These are phyloP conservation scores for Ectemnius cavifrons DNA, from an alignment of 2,888 invertebrate species.

Conservation along the genomic window DNA sequence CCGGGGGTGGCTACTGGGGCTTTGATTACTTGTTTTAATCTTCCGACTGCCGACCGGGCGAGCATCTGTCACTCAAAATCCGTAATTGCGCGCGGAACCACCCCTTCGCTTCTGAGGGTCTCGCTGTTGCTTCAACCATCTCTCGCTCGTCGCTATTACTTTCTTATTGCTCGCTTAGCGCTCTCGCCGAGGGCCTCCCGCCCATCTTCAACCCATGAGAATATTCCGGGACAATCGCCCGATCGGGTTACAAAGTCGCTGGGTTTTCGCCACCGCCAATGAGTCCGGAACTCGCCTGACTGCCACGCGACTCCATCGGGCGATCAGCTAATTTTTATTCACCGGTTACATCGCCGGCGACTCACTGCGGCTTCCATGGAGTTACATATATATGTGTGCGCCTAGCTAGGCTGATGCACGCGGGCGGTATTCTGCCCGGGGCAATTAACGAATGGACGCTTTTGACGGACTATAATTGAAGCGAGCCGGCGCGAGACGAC, in stretches of 20 bases:
- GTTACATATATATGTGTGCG: neutral
- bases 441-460: conserved; percentile 8
- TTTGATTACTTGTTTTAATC: conserved; percentile 79
- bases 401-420: neutral
- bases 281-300: conserved; percentile 12
- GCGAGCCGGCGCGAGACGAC: neutral
- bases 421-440: neutral
- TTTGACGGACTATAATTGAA: conserved; percentile 1
- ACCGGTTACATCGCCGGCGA: too few relatives aligned
- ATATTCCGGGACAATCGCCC: conserved; percentile 33
- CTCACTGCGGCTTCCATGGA: neutral
- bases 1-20: conserved; percentile 71
- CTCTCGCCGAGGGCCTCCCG: conserved; percentile 38
- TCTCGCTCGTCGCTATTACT: conserved; percentile 60
- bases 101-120: conserved; percentile 53
- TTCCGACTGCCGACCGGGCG: conserved; percentile 76
- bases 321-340: too few relatives aligned
- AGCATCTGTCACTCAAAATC: conserved; percentile 78
- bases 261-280: neutral
- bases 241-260: conserved; percentile 35
- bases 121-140: conserved; percentile 24
- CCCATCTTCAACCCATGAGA: conserved; percentile 8
- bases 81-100: conserved; percentile 74
- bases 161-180: conserved; percentile 70
- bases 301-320: neutral